phyloP scores from a whole-genome alignment of 2,113 vertebrate genomes.

The Eudyptes chrysolophus region DNA sequence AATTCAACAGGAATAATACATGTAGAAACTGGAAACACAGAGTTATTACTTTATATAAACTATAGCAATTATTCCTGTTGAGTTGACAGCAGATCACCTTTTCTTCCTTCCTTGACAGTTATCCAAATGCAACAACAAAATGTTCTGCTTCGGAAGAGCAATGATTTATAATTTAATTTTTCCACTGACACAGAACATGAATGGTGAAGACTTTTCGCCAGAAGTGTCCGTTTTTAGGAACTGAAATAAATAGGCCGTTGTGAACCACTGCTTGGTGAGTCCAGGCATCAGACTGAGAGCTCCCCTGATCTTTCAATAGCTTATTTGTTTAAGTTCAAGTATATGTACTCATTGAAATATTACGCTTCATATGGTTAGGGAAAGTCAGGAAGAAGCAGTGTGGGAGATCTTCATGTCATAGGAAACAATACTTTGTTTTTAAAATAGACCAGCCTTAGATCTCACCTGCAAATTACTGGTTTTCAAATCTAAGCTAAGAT shows the following conservation, averaged over 20 bases:
- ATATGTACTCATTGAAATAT: neutral
- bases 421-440: neutral
- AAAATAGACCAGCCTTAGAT: neutral
- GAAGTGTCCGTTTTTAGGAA: neutral
- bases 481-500: neutral
- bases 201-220: neutral
- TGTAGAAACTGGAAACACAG: slow-evolving; percentile 67
- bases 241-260: neutral
- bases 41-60: slow-evolving; percentile 72
- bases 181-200: neutral
- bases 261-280: neutral
- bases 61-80: slow-evolving; percentile 56
- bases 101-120: slow-evolving; percentile 64
- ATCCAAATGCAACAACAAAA: slow-evolving; percentile 49
- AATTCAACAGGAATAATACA: slow-evolving; percentile 67
- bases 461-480: neutral
- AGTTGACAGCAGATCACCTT: slow-evolving; percentile 63
- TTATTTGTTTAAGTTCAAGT: neutral
- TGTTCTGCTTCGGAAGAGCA: slow-evolving; percentile 33
- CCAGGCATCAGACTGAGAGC: neutral
- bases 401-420: neutral
- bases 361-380: neutral
- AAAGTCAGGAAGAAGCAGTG: neutral
- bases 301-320: neutral
- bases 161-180: slow-evolving; percentile 33